phyloP scores from a whole-genome alignment of 1,140 invertebrate species.

The Microplitis demolitor region DNA sequence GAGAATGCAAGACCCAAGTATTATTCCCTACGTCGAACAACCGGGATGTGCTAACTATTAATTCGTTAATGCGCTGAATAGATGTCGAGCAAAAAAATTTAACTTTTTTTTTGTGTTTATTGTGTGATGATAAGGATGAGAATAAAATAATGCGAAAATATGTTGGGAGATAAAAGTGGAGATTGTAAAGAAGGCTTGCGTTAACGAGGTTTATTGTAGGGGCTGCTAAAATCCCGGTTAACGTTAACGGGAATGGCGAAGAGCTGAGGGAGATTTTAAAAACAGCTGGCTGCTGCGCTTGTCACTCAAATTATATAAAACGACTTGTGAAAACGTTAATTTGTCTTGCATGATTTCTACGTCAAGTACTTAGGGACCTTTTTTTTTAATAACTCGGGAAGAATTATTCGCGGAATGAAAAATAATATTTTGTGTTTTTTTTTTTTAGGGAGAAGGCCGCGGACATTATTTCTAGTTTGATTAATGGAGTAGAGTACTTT shows the following conservation, averaged over 20 bases:
- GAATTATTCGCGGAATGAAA: too few relatives aligned
- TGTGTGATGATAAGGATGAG: not conserved
- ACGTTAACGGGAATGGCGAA: not conserved
- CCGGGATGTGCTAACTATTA: constrained; percentile 29
- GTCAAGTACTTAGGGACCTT: too few relatives aligned
- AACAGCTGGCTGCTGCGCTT: constrained; percentile 10
- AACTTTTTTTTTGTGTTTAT: not conserved
- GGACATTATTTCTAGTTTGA: too few relatives aligned
- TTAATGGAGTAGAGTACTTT: too few relatives aligned
- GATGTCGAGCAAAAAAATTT: too few relatives aligned
- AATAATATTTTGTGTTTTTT: too few relatives aligned
- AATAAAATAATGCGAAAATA: not conserved
- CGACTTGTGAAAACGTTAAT: not conserved
- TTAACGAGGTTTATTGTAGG: not conserved
- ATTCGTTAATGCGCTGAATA: constrained; percentile 18
- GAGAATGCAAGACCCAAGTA: constrained; percentile 40
- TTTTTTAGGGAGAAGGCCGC: too few relatives aligned
- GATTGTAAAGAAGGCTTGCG: not conserved
- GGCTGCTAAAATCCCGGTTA: too few relatives aligned
- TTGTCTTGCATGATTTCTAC: not conserved
- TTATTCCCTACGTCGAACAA: not conserved
- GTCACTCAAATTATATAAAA: constrained; percentile 7
- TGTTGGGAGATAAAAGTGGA: too few relatives aligned
- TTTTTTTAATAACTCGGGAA: too few relatives aligned
- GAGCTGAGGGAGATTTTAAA: not conserved